Percentiles rank a stretch among this genome's conserved stretches.
Conservation (phyloP, 1,140 invertebrate species). For the Aplysia californica region DNA sequence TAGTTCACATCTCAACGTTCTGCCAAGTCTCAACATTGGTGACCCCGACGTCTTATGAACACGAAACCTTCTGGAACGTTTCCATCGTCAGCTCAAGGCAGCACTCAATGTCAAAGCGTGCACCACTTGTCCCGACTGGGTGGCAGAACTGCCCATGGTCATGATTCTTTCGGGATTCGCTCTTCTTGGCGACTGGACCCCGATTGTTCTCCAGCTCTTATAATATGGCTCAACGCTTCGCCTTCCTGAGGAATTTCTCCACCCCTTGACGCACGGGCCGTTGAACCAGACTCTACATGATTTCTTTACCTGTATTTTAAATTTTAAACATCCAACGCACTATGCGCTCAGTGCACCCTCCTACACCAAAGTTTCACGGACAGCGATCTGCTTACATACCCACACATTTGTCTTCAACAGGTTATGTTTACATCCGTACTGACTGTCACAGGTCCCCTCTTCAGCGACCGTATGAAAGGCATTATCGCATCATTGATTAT, state of each 20-base stretch:
- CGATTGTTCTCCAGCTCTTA: slow-evolving; percentile 15
- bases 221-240: slow-evolving; percentile 21
- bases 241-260: slow-evolving; percentile 23
- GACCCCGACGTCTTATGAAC: too few relatives aligned
- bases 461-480: slow-evolving; percentile 5
- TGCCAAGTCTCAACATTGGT: too few relatives aligned
- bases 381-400: background rate
- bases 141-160: slow-evolving; percentile 13
- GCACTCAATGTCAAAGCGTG: slow-evolving; percentile 2
- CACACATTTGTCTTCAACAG: background rate
- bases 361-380: background rate
- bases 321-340: background rate
- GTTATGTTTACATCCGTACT: slow-evolving; percentile 3
- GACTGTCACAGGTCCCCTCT: background rate
- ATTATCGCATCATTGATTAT: background rate
- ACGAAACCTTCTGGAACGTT: too few relatives aligned
- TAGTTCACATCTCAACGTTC: too few relatives aligned
- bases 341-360: background rate
- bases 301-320: too few relatives aligned
- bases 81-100: slow-evolving; percentile 28
- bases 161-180: slow-evolving; percentile 20
- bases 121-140: slow-evolving; percentile 3
- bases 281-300: background rate
- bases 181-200: slow-evolving; percentile 15
- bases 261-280: background rate